phyloP scores from a whole-genome alignment of 2,888 invertebrate genomes.

The Eulithis prunata region DNA sequence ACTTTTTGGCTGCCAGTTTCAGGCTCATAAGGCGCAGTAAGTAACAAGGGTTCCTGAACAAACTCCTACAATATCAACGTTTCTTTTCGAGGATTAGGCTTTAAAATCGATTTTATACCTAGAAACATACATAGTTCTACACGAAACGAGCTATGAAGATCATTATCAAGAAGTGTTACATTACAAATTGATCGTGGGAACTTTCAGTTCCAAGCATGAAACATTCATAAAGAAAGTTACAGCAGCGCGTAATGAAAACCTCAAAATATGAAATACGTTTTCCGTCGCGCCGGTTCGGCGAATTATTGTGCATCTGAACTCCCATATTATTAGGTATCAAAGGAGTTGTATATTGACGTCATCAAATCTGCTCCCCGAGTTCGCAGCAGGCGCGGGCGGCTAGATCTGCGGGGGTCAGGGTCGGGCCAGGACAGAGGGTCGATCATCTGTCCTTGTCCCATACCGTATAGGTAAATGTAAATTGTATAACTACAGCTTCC shows the following conservation, averaged over 20 bases:
- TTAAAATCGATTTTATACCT: no score
- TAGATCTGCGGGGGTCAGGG: conserved; percentile 63
- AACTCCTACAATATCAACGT: no score
- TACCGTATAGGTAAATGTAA: conserved; percentile 11
- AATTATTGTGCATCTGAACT: conserved; percentile 17
- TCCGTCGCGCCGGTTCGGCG: conserved; percentile 1
- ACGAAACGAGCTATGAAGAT: conserved; percentile 2
- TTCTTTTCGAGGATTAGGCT: no score
- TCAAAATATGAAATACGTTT: no score
- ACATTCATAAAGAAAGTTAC: conserved; percentile 30
- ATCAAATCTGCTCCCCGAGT: conserved; percentile 38
- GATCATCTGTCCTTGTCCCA: conserved; percentile 67
- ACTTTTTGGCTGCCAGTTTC: no score
- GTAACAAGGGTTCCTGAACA: no score
- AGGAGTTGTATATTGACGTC: conserved; percentile 42
- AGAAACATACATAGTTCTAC: background rate
- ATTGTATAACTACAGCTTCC: conserved; percentile 40
- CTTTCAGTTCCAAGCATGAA: conserved; percentile 12
- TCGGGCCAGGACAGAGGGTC: conserved; percentile 63
- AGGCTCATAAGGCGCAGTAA: no score
- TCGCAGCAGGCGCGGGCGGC: conserved; percentile 44
- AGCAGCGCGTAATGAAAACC: conserved; percentile 11
- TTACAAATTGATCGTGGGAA: background rate
- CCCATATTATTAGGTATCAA: conserved; percentile 24
- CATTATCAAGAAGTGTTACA: background rate